These are phyloP conservation scores for Artemia sp. DNA, from an alignment of 2,888 invertebrate genomes.

Conservation along the genomic window DNA sequence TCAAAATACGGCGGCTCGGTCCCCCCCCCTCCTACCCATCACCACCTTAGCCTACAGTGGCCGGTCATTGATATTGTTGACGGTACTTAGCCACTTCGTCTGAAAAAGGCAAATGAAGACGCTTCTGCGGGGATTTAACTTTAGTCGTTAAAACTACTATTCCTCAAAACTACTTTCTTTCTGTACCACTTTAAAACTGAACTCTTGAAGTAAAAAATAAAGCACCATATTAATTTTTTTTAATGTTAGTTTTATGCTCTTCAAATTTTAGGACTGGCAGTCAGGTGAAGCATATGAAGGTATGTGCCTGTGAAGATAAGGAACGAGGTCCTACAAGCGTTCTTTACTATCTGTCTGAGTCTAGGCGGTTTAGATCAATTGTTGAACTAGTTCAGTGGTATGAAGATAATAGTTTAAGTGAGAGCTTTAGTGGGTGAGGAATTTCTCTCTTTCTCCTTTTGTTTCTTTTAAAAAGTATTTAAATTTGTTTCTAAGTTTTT, in stretches of 20 bases:
- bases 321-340: slow-evolving; percentile 49
- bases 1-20: no score
- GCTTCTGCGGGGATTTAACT: no score
- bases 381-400: slow-evolving; percentile 86
- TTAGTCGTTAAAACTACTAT: no score
- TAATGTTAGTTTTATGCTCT: slow-evolving; percentile 5
- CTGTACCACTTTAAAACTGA: not conserved
- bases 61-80: no score
- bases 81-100: no score
- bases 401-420: slow-evolving; percentile 70
- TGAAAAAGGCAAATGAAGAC: no score
- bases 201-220: slow-evolving; percentile 8
- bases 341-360: slow-evolving; percentile 68
- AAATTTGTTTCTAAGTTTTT: no score
- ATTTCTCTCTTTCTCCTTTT: no score
- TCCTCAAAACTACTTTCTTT: no score
- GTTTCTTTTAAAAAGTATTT: no score
- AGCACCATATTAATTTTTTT: slow-evolving; percentile 15
- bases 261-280: slow-evolving; percentile 53
- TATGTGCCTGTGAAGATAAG: slow-evolving; percentile 42
- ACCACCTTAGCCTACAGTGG: no score
- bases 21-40: no score
- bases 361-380: slow-evolving; percentile 73
- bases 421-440: slow-evolving; percentile 70
- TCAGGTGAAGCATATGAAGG: slow-evolving; percentile 76